A percentile compares a stretch with the other conserved stretches of the same genome.
These are phyloP conservation scores for Oreohelix idahoensis DNA, from an alignment of 1,140 invertebrate genomes.

Conservation along the genomic window DNA sequence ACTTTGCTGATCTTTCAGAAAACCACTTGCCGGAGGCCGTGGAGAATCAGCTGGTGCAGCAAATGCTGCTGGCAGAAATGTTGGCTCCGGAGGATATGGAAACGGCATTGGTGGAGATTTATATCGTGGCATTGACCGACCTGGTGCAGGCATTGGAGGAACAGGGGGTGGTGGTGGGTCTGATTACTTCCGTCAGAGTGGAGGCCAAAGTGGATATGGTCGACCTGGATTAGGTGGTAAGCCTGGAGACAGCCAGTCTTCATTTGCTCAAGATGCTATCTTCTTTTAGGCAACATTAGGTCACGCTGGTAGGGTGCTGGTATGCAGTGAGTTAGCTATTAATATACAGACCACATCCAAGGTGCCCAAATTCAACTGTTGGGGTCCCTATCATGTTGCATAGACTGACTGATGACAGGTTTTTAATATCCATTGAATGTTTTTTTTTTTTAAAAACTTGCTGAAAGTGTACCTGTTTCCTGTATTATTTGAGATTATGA, in stretches of 20 bases:
- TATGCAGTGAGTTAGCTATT: no score
- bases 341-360: no score
- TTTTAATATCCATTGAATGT: no score
- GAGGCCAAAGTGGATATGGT: slow-evolving; percentile 27
- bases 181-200: slow-evolving; percentile 26
- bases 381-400: no score
- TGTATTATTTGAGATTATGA: no score
- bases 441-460: no score
- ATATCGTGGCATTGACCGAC: slow-evolving; percentile 22
- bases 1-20: not conserved
- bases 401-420: no score
- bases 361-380: no score
- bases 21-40: slow-evolving; percentile 16
- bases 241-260: slow-evolving; percentile 36
- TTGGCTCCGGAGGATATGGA: not conserved
- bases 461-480: no score
- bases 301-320: not conserved
- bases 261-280: slow-evolving; percentile 35
- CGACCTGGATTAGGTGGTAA: slow-evolving; percentile 26
- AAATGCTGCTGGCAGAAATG: not conserved
- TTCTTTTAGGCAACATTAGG: slow-evolving; percentile 34
- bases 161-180: not conserved
- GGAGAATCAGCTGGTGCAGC: not conserved
- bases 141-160: slow-evolving; percentile 25
- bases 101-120: slow-evolving; percentile 22